These are phyloP conservation scores for Xenops minutus DNA, from an alignment of 2,797 vertebrate species.

Conservation along the genomic window DNA sequence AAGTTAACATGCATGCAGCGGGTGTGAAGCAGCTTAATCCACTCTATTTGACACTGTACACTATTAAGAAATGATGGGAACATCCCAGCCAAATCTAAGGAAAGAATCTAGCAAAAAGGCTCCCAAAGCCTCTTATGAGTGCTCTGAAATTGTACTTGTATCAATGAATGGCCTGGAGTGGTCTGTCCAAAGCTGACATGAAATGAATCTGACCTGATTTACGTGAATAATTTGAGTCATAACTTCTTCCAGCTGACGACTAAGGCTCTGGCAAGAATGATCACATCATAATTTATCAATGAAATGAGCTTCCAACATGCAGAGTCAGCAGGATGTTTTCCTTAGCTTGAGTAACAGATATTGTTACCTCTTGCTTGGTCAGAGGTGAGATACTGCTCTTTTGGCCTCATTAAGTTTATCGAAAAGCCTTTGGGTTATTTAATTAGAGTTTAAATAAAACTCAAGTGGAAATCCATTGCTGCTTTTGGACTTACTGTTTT, in stretches of 20 bases:
- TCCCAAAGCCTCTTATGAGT: not conserved
- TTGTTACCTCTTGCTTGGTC: not conserved
- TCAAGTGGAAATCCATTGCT: conserved; percentile 1
- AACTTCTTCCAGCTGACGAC: not conserved
- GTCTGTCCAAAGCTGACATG: not conserved
- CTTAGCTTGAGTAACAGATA: conserved; percentile 4
- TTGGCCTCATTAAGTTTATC: conserved; percentile 35
- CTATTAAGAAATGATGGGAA: not conserved
- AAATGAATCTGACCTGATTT: conserved; percentile 50
- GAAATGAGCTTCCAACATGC: conserved; percentile 12
- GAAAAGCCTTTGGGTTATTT: conserved; percentile 6
- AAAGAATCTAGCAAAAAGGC: not conserved
- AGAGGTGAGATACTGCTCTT: conserved; percentile 44
- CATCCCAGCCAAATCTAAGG: not conserved
- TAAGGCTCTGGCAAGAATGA: conserved; percentile 33
- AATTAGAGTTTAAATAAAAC: conserved; percentile 38
- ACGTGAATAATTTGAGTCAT: conserved; percentile 31
- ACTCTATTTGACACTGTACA: not conserved
- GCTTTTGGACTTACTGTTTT: not conserved
- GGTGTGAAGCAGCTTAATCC: not conserved
- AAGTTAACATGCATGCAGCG: fast-evolving
- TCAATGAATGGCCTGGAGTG: conserved; percentile 7
- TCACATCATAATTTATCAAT: conserved; percentile 42
- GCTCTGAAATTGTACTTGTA: not conserved
- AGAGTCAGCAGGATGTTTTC: conserved; percentile 41